Evolutionary conservation across 30 jellyfish, hydroid and myxozoan species (phyloP).

Genomic region (Hydractinia echinata): DNA sequence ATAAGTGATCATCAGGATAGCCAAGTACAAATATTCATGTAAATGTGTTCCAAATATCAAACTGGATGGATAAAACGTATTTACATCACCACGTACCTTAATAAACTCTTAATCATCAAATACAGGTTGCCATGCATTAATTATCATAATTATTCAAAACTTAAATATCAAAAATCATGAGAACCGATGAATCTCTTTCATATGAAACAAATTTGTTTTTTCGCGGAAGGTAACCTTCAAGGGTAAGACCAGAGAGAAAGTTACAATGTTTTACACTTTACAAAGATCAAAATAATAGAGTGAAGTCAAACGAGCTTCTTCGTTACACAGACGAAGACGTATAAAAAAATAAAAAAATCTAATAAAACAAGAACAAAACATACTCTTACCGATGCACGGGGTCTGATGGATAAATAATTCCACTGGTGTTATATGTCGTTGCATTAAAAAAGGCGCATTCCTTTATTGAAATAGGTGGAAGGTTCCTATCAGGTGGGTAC

Average conservation of each 20-base stretch:
- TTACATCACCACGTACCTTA: too few species aligned
- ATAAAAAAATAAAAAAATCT: background rate
- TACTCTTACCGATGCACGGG: slow-evolving; percentile 11
- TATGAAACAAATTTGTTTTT: too few species aligned
- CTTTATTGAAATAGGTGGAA: slow-evolving; percentile 1
- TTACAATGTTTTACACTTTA: background rate
- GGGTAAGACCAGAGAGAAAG: background rate
- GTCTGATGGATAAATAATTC: slow-evolving; percentile 14
- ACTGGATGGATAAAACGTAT: too few species aligned
- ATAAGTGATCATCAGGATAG: too few species aligned
- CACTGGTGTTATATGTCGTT: background rate
- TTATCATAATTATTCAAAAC: too few species aligned
- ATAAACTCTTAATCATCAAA: too few species aligned
- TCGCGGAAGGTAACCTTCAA: too few species aligned
- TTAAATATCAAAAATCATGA: too few species aligned
- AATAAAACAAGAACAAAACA: background rate
- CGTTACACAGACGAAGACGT: background rate
- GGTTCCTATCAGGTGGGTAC: slow-evolving; percentile 7
- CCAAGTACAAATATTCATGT: too few species aligned
- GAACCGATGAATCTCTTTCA: too few species aligned
- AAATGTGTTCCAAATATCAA: too few species aligned
- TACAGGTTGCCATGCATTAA: too few species aligned
- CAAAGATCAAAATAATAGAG: background rate
- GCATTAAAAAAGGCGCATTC: background rate
- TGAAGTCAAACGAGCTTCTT: background rate